Evolutionary conservation across 1,140 invertebrate genomes (phyloP), one percentile per base, ranked within the genome.

Genomic region (Coenobita brevimanus): DNA sequence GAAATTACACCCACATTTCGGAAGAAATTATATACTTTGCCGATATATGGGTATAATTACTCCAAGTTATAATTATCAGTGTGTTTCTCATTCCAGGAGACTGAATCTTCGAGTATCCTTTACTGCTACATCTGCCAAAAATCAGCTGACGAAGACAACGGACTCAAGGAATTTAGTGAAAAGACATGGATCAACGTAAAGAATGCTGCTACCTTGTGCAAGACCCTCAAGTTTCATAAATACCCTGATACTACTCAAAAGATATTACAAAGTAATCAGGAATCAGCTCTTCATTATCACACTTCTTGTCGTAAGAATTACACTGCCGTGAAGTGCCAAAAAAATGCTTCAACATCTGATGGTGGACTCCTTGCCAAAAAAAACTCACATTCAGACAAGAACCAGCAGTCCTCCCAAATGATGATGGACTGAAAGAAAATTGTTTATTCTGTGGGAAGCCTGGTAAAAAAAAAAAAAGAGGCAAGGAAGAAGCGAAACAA

Each of bases 101-200:
- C 10, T 67, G 64, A 67, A 10, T 17, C 30, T 33, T 67, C 64
- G 24, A 33, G 64, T 17, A 33, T 10, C 30, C 13, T 24, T 21
- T 67, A 24, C 64, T 67, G 64, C 30, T 67, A 17, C 64, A 67
- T 67, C 64, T 67, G 64, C 64, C 64, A 67, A 24, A 67, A 67
- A 67, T 67, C 64, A 67, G 24, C 64, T 10, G 62, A 67, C n/a
- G 62, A 67, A 24, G 62, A 67, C 62, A 67, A 24, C 24, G 24
- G 64, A 13, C 64, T 67, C 64, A 1, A 67, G 64, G 64, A 10
- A 24, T 67, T 67, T 67, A 67, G 0, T 10, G 64, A 67, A 24
- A 67, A 1, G 64, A 67, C 64, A 10, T 67, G 30, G 64, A 67
- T 24, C 30, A 21, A 10, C n/a, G 64, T 24, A 27, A 1, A 67